Base-by-base conservation (phyloP, 2,113 vertebrate genomes). In the Pungitius pungitius region DNA sequence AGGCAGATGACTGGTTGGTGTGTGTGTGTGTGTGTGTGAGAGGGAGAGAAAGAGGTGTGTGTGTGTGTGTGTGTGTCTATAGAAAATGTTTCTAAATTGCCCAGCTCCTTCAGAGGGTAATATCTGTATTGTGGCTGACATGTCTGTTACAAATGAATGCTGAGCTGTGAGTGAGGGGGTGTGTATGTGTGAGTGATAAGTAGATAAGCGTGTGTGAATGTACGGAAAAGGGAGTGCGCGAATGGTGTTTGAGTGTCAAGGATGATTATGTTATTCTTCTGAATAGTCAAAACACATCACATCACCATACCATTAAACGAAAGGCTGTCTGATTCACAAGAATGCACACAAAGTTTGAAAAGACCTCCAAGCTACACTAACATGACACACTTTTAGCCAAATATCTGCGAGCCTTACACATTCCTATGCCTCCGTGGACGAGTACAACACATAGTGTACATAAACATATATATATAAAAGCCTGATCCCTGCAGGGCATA, bases 251-350 rank as follows among this genome's bases (percentile, higher is more conserved):
- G 69, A 81, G 69, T 82, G 86, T 89, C 85, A 82, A 78, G 56
- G 61, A 81, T 85, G 75, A 90, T 89, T 70, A 90, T 83, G 69
- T 83, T 85, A 71, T 76, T 80, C 51, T 73, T 78, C 84, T 88
- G 87, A 89, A 90, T 89, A 74, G 88, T 89, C 90, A 90, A 91
- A 93, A 85, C 84, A 88, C 86, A 93, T 94, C 87, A 92, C 85
- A 90, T 91, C 89, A 88, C 39, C 60, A 56, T 65, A 61, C 43
- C 61, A 81, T 78, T 83, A 84, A 82, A 82, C 45, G 52, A 82
- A 82, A 84, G 71, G 67, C 80, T 71, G 80, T 61, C 77, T 43
- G 58, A 88, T 79, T 87, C 82, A 87, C 71, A 78, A 69, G 27
- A 80, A 84, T 20, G 22, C 22, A 27, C 10, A n/a, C 35, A 65